Conservation (phyloP, 2,113 vertebrate genomes). For the Mastomys natalensis region DNA sequence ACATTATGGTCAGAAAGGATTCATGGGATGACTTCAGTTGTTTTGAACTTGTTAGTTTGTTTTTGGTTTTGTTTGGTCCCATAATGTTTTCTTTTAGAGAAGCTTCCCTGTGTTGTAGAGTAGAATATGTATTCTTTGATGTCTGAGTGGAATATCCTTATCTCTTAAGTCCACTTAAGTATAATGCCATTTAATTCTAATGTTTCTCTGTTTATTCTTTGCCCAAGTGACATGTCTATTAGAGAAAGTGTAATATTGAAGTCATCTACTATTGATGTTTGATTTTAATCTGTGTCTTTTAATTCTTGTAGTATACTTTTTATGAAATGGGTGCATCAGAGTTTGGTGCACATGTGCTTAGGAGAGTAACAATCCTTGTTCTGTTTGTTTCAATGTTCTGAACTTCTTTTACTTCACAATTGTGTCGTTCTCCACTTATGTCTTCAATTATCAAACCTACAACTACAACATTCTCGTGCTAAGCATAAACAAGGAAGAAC, state of each 20-base stretch:
- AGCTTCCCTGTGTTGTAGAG: background rate
- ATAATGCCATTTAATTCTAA: background rate
- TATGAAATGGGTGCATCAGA: background rate
- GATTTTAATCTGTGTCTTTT: background rate
- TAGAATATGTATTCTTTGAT: background rate
- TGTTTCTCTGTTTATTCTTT: background rate
- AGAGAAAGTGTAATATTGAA: background rate
- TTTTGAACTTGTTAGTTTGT: background rate
- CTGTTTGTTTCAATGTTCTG: background rate
- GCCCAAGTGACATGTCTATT: background rate
- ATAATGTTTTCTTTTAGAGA: background rate
- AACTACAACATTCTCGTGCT: background rate
- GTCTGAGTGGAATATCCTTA: background rate
- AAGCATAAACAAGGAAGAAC: background rate
- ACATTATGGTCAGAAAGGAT: background rate
- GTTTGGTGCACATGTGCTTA: background rate
- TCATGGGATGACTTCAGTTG: background rate
- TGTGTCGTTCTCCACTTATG: background rate
- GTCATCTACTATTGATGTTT: background rate
- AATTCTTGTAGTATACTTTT: background rate
- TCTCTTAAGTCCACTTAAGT: background rate
- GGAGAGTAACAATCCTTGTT: background rate
- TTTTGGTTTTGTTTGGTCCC: background rate
- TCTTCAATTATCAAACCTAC: background rate
- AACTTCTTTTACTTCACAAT: background rate